Evolutionary conservation across 2,797 vertebrate species (phyloP).

Genomic region (Labroides dimidiatus): DNA sequence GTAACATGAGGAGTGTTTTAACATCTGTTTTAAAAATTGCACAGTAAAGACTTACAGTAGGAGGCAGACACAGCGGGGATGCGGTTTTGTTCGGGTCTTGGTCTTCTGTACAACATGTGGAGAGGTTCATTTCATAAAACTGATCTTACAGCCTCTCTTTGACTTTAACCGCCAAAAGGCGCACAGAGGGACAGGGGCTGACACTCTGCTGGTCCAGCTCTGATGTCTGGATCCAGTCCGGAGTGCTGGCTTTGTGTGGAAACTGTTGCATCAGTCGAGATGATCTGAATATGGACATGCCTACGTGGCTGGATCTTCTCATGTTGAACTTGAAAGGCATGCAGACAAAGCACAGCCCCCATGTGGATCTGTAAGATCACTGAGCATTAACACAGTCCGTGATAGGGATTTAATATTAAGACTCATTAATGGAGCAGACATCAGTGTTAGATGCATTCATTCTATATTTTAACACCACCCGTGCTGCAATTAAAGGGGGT

Average conservation of each 20-base stretch:
- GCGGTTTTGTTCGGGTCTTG: neutral
- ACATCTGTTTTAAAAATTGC: neutral
- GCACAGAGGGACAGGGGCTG: slow-evolving; percentile 2
- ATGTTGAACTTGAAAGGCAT: slow-evolving; percentile 41
- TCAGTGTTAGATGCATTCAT: neutral
- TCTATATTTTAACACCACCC: neutral
- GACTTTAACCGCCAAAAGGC: slow-evolving; percentile 2
- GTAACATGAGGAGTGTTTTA: slow-evolving; percentile 8
- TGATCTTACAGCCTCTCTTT: neutral
- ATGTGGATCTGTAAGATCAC: slow-evolving; percentile 3
- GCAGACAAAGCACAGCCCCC: slow-evolving; percentile 23
- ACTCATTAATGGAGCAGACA: neutral
- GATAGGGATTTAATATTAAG: neutral
- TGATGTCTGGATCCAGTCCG: neutral
- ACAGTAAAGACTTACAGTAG: neutral
- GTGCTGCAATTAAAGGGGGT: neutral
- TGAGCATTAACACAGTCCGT: neutral
- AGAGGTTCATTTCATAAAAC: neutral
- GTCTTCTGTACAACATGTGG: neutral
- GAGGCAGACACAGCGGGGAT: neutral
- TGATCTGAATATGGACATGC: slow-evolving; percentile 59
- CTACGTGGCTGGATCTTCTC: slow-evolving; percentile 72
- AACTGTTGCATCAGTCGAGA: slow-evolving; percentile 73
- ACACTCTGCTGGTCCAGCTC: slow-evolving; percentile 44
- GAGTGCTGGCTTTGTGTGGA: slow-evolving; percentile 30